Base-by-base conservation (phyloP, 2,888 invertebrate genomes). In the Isoperla grammatica region DNA sequence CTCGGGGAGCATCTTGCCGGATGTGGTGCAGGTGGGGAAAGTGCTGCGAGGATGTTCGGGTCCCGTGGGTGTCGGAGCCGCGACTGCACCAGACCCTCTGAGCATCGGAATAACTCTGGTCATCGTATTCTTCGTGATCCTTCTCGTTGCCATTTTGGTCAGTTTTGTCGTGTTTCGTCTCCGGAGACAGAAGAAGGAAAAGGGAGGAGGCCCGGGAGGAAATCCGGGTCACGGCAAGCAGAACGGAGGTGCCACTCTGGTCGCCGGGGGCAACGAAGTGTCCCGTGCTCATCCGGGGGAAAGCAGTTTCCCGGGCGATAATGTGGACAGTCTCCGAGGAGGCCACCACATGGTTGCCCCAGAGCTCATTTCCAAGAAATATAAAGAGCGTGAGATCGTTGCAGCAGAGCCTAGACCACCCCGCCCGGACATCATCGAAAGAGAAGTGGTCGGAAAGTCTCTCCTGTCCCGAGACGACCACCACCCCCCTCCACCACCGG, bases 91-190 rank as follows among this genome's bases (percentile, higher is more conserved):
- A 2, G 90, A 92, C 76, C 94, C 94, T 0, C 77, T 96, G 8
- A 92, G 90, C 69, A 92, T 95, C 63, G 96, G 95, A 57, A 88
- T 96, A 61, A 95, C 95, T 1, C 78, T 96, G 35, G 94, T 96
- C 17, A 92, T 95, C 64, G 91, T 93, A 20, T 95, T 97, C 78
- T 95, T 97, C 71, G 88, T 92, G 5, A 88, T 95, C 61, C 77
- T 95, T 12, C 81, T 95, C 55, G 87, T 95, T 11, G 93, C 93
- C 12, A 93, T 95, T 68, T 79, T 92, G 59, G 89, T 90, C 17
- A 94, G 93, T 50, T 95, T 95, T 70, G 83, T 95, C n/a, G 90
- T 95, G 42, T 95, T 95, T 73, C 85, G 94, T 45, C 79, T 94
- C 63, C 82, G 95, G 15, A 87, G 90, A 57, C 90, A 93, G 72